Percentiles rank a stretch among this genome's conserved stretches.
Evolutionary conservation across 2,797 vertebrate genomes (phyloP).

Genomic region (Knipowitschia caucasica): DNA sequence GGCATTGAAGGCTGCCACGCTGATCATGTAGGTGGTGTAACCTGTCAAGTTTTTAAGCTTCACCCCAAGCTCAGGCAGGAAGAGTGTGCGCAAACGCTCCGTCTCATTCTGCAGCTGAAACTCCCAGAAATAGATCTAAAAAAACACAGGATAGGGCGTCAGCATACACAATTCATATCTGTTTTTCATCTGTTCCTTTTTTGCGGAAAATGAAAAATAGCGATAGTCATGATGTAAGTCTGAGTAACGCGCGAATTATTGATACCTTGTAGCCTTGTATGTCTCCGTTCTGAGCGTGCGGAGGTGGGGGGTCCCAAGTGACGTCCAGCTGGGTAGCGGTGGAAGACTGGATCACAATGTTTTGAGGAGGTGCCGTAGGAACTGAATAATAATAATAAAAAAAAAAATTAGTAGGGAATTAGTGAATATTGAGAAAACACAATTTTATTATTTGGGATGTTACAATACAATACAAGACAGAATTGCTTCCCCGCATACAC

Average conservation of each 20-base stretch:
- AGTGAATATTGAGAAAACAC: too few relatives aligned
- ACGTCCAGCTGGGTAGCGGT: slow-evolving; percentile 94
- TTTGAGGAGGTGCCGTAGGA: slow-evolving; percentile 86
- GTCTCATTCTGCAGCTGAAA: slow-evolving; percentile 87
- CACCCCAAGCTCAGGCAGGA: slow-evolving; percentile 87
- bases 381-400: slow-evolving; percentile 65
- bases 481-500: too few relatives aligned
- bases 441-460: too few relatives aligned
- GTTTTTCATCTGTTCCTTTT: not conserved
- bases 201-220: slow-evolving; percentile 4
- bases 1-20: slow-evolving; percentile 90
- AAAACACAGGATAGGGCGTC: slow-evolving; percentile 22
- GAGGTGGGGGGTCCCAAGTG: slow-evolving; percentile 88
- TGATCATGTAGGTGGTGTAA: slow-evolving; percentile 94
- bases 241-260: slow-evolving; percentile 10
- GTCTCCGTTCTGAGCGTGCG: slow-evolving; percentile 90
- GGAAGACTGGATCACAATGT: slow-evolving; percentile 81
- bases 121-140: slow-evolving; percentile 95
- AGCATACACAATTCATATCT: slow-evolving; percentile 11
- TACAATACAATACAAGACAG: too few relatives aligned
- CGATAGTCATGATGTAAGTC: slow-evolving; percentile 19
- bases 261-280: slow-evolving; percentile 97
- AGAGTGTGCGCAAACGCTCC: slow-evolving; percentile 84
- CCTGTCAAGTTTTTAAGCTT: slow-evolving; percentile 95
- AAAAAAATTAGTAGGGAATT: too few relatives aligned